phyloP scores from a whole-genome alignment of 2,113 vertebrate genomes.

The Himantopus leucocephalus region DNA sequence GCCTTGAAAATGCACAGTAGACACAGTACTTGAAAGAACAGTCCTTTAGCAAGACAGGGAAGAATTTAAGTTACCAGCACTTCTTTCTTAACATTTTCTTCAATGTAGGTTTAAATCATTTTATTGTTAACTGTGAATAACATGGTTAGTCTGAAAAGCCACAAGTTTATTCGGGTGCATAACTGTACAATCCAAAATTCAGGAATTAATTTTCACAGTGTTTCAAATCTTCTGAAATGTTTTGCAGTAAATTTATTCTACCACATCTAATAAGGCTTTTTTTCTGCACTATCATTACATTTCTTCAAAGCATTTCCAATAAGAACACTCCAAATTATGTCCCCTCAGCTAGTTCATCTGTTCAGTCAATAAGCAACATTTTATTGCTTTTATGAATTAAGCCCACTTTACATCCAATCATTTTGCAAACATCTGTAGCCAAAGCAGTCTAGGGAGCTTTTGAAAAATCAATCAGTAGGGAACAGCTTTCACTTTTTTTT shows the following conservation, averaged over 20 bases:
- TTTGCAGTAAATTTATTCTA: constrained; percentile 62
- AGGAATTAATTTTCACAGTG: constrained; percentile 33
- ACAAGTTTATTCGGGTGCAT: neutral
- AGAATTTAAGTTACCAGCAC: neutral
- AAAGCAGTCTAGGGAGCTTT: constrained; percentile 77
- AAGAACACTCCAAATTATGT: constrained; percentile 76
- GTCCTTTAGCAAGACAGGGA: neutral
- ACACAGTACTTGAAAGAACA: neutral
- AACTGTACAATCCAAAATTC: constrained; percentile 23
- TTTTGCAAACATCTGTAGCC: constrained; percentile 79
- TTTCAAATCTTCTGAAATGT: constrained; percentile 46
- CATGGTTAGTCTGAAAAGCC: neutral
- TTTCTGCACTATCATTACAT: constrained; percentile 63
- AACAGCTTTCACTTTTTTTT: constrained; percentile 72
- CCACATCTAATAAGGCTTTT: constrained; percentile 62
- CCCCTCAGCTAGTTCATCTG: constrained; percentile 78
- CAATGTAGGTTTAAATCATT: neutral
- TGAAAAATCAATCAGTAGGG: constrained; percentile 79
- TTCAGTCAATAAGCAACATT: constrained; percentile 75
- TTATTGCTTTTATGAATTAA: constrained; percentile 83
- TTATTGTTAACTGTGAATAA: neutral
- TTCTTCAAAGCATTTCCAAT: constrained; percentile 68
- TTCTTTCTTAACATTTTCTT: neutral
- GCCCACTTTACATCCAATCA: constrained; percentile 76
- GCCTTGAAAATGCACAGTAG: neutral